Percentiles rank a stretch among this genome's conserved stretches.
Evolutionary conservation across 1,140 invertebrate genomes (phyloP).

Genomic region (Triops cancriformis): DNA sequence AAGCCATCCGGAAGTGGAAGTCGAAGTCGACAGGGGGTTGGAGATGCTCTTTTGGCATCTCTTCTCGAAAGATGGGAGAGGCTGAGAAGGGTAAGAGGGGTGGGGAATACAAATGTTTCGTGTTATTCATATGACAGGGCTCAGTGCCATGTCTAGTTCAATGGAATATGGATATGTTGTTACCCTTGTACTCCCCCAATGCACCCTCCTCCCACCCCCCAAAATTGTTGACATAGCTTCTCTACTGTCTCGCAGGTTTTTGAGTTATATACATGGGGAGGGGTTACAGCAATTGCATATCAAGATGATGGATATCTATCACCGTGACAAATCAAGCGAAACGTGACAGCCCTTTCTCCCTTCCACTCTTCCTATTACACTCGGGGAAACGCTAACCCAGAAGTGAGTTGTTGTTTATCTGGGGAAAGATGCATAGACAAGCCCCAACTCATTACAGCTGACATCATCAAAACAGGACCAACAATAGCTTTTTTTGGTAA

Average conservation of each 20-base stretch:
- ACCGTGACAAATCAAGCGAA: not conserved
- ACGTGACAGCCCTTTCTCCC: not conserved
- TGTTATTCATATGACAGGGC: not conserved
- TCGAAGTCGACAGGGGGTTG: not conserved
- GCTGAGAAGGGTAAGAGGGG: not conserved
- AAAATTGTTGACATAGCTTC: not conserved
- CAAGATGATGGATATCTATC: conserved; percentile 3
- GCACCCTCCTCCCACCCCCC: not conserved
- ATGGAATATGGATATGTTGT: conserved; percentile 8
- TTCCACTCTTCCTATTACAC: no score
- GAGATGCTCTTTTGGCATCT: conserved; percentile 1
- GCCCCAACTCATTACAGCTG: conserved; percentile 3
- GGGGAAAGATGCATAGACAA: not conserved
- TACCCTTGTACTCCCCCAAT: no score
- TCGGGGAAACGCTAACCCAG: no score
- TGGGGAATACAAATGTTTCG: not conserved
- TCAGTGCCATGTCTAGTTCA: not conserved
- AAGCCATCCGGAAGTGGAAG: conserved; percentile 7
- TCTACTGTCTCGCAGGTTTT: not conserved
- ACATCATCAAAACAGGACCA: not conserved
- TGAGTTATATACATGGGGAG: not conserved
- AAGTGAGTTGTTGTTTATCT: not conserved
- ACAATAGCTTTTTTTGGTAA: not conserved
- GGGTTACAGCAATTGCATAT: conserved; percentile 3
- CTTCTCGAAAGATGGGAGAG: not conserved